These are phyloP conservation scores for Aplodontia rufa DNA, from an alignment of 2,113 vertebrate genomes.

Conservation along the genomic window DNA sequence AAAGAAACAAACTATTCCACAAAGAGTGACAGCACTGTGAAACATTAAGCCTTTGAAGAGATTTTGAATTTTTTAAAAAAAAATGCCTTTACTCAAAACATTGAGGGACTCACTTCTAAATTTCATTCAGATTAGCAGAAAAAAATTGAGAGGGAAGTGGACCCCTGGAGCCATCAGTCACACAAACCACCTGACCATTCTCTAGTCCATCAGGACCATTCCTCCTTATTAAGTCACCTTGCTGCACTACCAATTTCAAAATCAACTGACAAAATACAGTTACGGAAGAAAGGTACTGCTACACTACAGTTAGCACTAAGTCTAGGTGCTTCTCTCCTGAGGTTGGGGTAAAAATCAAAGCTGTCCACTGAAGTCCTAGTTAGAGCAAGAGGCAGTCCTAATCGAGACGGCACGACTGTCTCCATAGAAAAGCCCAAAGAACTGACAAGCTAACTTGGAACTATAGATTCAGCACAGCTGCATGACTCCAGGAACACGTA, in stretches of 20 bases:
- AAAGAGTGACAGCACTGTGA: background rate
- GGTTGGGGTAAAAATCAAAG: background rate
- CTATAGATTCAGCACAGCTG: background rate
- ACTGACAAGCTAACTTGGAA: background rate
- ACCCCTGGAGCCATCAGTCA: background rate
- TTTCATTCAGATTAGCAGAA: conserved; percentile 23
- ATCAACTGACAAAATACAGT: background rate
- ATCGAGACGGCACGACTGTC: background rate
- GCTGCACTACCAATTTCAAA: background rate
- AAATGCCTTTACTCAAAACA: conserved; percentile 5
- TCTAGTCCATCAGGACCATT: background rate
- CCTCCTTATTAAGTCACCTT: background rate
- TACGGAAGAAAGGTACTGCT: background rate
- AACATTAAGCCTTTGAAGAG: background rate
- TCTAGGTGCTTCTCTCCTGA: background rate
- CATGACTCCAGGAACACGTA: background rate
- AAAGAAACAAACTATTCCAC: conserved; percentile 9
- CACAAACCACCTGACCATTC: background rate
- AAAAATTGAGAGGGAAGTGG: background rate
- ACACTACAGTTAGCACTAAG: background rate
- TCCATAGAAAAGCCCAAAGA: background rate
- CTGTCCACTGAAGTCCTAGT: too few species aligned
- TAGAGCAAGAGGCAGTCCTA: background rate
- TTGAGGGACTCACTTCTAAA: background rate
- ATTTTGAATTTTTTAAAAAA: background rate